These are phyloP conservation scores for Pteromalus puparum DNA, from an alignment of 1,140 invertebrate species.

Conservation along the genomic window DNA sequence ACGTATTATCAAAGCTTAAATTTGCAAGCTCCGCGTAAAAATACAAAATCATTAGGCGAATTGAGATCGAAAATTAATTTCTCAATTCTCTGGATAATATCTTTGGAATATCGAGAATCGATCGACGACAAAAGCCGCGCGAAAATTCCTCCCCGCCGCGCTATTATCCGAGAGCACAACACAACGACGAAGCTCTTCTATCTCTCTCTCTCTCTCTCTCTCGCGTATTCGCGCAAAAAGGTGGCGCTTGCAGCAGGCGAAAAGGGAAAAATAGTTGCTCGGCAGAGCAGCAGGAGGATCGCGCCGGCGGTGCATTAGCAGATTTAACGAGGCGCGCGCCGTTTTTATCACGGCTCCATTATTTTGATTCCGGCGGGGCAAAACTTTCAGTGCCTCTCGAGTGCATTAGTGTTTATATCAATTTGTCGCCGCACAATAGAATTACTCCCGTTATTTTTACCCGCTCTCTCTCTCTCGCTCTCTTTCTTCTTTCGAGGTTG, in stretches of 20 bases:
- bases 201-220: not conserved
- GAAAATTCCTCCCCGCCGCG: not conserved
- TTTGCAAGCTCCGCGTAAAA: no score
- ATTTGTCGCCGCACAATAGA: slow-evolving; percentile 59
- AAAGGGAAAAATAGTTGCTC: slow-evolving; percentile 40
- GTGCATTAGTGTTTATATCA: slow-evolving; percentile 67
- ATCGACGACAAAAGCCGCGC: no score
- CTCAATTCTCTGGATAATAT: no score
- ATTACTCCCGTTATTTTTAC: slow-evolving; percentile 58
- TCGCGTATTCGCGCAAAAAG: not conserved
- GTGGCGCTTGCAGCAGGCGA: slow-evolving; percentile 1
- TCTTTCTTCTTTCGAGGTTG: slow-evolving; percentile 51
- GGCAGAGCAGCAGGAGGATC: slow-evolving; percentile 3
- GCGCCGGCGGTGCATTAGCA: slow-evolving; percentile 62
- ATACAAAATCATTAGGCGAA: no score
- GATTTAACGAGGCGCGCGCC: slow-evolving; percentile 61
- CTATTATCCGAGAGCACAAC: not conserved
- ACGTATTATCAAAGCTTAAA: no score
- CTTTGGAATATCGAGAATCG: no score
- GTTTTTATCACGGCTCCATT: slow-evolving; percentile 65
- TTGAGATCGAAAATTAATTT: no score
- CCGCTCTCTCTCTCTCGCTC: slow-evolving; percentile 45
- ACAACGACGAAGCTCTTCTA: not conserved
- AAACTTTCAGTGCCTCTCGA: slow-evolving; percentile 62
- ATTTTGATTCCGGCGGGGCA: slow-evolving; percentile 62